Conservation (phyloP, 53 echinoderm and acorn worm species). For the Hippasteria phrygiana region DNA sequence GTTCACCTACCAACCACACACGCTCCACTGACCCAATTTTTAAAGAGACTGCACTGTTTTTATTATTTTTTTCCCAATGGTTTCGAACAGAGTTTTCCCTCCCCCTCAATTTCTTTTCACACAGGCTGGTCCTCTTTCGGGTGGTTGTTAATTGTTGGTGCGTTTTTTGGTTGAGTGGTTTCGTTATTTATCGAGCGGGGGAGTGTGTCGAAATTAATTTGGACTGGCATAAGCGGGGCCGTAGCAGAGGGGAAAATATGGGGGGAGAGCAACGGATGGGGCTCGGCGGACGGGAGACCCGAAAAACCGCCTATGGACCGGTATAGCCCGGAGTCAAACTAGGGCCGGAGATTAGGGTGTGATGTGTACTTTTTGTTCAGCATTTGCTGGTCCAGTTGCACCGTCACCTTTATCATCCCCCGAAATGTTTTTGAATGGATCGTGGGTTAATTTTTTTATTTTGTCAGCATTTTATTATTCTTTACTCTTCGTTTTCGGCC, state of each 20-base stretch:
- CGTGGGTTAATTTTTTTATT: no score
- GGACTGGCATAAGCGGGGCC: slow-evolving; percentile 37
- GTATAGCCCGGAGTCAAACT: background rate
- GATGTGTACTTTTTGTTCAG: slow-evolving; percentile 50
- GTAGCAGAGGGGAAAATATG: background rate
- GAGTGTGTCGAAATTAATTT: slow-evolving; percentile 71
- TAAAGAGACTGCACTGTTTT: background rate
- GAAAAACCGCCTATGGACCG: slow-evolving; percentile 26
- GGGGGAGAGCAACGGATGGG: background rate
- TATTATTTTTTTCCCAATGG: background rate
- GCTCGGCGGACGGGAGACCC: background rate
- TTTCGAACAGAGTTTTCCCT: background rate
- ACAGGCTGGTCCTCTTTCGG: background rate
- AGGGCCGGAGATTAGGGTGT: slow-evolving; percentile 20
- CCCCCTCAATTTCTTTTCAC: background rate
- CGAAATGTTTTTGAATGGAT: background rate
- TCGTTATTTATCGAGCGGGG: slow-evolving; percentile 56
- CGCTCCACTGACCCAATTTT: slow-evolving; percentile 29
- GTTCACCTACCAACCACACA: background rate
- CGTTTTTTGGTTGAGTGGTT: slow-evolving; percentile 58
- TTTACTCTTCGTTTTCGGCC: no score
- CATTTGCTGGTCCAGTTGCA: background rate
- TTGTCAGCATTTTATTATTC: no score
- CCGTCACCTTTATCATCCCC: background rate
- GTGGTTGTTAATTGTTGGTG: slow-evolving; percentile 20